Conservation (phyloP, 2,113 vertebrate species). For the Hucho hucho region DNA sequence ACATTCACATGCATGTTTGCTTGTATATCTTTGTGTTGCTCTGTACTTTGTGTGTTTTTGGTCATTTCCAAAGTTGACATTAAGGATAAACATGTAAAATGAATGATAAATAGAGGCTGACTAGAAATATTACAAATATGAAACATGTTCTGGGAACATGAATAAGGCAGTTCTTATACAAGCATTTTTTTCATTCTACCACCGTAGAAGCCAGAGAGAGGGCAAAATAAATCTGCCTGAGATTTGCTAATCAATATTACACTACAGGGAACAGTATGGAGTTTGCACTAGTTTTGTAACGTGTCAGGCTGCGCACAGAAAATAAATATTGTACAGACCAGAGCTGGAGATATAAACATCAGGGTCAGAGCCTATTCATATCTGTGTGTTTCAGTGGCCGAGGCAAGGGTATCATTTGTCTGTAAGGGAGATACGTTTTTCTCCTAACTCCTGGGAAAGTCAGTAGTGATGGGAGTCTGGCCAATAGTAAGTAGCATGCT, state of each 20-base stretch:
- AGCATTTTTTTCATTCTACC: background rate
- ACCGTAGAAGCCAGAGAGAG: constrained; percentile 21
- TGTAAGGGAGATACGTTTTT: constrained; percentile 46
- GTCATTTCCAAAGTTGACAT: constrained; percentile 64
- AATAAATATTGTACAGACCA: constrained; percentile 25
- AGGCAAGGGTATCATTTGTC: constrained; percentile 53
- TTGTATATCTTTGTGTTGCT: constrained; percentile 50
- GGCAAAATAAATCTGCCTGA: constrained; percentile 7
- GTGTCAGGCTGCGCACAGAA: constrained; percentile 12
- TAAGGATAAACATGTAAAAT: constrained; percentile 50
- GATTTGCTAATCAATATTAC: constrained; percentile 26
- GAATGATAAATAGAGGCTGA: constrained; percentile 47
- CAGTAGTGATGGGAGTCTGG: constrained; percentile 30
- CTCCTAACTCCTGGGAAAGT: constrained; percentile 60
- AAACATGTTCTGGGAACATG: constrained; percentile 2
- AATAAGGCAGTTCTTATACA: background rate
- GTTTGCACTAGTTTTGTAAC: constrained; percentile 16
- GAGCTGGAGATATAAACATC: constrained; percentile 30
- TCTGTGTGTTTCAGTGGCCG: constrained; percentile 27
- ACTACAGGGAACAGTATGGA: too few relatives aligned
- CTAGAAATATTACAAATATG: background rate
- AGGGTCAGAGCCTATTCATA: constrained; percentile 32
- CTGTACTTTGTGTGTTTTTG: constrained; percentile 19
- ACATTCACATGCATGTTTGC: constrained; percentile 41
- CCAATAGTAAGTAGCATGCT: constrained; percentile 24